A percentile compares a stretch with the other conserved stretches of the same genome.
Conservation (phyloP, 2,888 invertebrate species). For the Nomada ferruginata region DNA sequence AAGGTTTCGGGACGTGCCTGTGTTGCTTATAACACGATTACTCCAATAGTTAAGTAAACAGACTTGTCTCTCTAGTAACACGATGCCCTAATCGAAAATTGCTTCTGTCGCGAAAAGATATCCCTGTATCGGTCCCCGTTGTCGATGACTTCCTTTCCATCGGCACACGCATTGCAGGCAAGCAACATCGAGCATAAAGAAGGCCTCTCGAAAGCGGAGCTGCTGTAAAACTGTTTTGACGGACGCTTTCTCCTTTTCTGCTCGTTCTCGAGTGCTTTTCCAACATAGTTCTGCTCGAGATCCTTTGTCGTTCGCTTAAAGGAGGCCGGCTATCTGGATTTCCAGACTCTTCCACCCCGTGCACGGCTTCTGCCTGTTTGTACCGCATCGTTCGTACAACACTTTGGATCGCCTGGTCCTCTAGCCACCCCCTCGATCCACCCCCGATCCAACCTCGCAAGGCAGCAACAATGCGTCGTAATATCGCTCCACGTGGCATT, state of each 20-base stretch:
- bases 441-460: neutral
- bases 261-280: constrained; percentile 51
- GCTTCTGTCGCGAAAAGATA: no score
- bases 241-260: constrained; percentile 36
- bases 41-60: neutral
- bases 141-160: neutral
- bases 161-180: neutral
- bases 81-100: constrained; percentile 2
- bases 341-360: constrained; percentile 11
- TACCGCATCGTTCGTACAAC: constrained; percentile 20
- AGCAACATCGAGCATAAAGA: constrained; percentile 6
- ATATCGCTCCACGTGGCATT: constrained; percentile 64
- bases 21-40: no score
- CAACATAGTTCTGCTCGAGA: constrained; percentile 48
- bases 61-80: neutral
- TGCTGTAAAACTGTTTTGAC: constrained; percentile 51
- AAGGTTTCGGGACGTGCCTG: no score
- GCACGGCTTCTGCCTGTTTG: constrained; percentile 1
- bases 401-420: neutral
- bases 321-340: constrained; percentile 28
- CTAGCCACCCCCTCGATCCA: neutral
- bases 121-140: neutral
- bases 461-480: constrained; percentile 44
- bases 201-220: constrained; percentile 36
- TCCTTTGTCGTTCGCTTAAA: constrained; percentile 49